Base-by-base conservation (phyloP, 2,113 vertebrate genomes). In the Eolophus roseicapilla region DNA sequence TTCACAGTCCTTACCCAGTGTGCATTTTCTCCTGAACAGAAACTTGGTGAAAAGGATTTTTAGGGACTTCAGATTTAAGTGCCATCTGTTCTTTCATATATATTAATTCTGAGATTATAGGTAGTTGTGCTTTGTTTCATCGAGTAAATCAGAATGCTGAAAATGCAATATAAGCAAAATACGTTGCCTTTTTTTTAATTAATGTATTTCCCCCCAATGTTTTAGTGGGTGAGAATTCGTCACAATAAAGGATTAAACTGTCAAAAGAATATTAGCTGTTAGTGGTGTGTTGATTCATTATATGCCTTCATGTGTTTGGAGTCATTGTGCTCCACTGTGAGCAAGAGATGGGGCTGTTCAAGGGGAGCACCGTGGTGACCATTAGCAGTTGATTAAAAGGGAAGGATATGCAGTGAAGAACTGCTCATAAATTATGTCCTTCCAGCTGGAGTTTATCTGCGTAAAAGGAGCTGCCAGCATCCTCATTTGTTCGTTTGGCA, bases 261-360 rank as follows among this genome's bases (percentile, higher is more conserved):
- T 85, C 91, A 87, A 39, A 93, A 83, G 80, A 86, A 60, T 95
- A 93, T 96, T 96, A 92, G 86, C 95, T 95, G 93, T 79, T 93
- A 91, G 93, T 76, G 62, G 64, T 76, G 59, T 59, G 80, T 78
- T 91, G 83, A 91, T 94, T 91, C 96, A 86, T 93, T 94, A 81
- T n/a, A 28, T 87, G 74, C 83, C n/a, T 87, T 90, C 11, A 2
- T 76, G 28, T 84, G 80, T 86, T 82, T 57, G 62, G 92, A 81
- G 57, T 90, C 88, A 71, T 37, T 85, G 88, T 91, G 92, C 67
- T 92, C 77, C 59, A 13, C 41, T 13, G 67, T 1, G 10, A 86
- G 83, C 65, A 75, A 83, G 92, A 93, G 92, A 79, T 80, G 77
- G 80, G 82, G 74, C 90, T 95, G 88, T 95, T 93, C 86, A 29